Percentiles rank a stretch among this genome's conserved stretches.
Evolutionary conservation across 2,888 invertebrate genomes (phyloP).

Genomic region (Ischnura elegans): DNA sequence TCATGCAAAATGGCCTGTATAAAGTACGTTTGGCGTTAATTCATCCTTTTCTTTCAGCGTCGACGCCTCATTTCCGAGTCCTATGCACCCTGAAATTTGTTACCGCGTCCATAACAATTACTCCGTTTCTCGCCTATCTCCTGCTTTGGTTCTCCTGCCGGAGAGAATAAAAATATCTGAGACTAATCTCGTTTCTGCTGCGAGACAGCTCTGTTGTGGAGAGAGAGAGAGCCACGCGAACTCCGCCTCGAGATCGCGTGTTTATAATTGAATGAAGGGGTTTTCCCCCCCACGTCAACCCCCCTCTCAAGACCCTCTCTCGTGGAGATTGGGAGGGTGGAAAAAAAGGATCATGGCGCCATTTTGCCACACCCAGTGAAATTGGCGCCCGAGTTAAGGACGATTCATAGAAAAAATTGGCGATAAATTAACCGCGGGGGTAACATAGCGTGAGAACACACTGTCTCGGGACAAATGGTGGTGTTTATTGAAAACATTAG

Average conservation of each 20-base stretch:
- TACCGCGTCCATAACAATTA: not conserved
- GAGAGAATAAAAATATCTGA: not conserved
- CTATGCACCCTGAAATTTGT: not conserved
- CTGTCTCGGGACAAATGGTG: too few species aligned
- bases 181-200: not conserved
- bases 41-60: not conserved
- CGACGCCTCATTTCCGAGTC: not conserved
- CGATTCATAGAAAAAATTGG: too few species aligned
- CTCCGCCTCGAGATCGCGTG: not conserved
- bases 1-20: too few species aligned
- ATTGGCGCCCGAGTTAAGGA: not conserved
- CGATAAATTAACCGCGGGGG: too few species aligned
- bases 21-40: too few species aligned
- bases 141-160: not conserved
- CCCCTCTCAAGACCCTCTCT: not conserved
- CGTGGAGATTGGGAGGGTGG: not conserved
- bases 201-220: not conserved
- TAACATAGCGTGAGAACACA: too few species aligned
- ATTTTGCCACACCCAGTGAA: not conserved
- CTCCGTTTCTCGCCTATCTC: not conserved
- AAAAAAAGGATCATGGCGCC: not conserved
- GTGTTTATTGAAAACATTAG: too few species aligned
- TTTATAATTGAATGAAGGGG: conserved; percentile 20
- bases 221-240: not conserved
- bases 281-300: too few species aligned